Evolutionary conservation across 2,888 invertebrate species (phyloP), one percentile per base, ranked within the genome.

Genomic region (Coelogynopora nodosa): DNA sequence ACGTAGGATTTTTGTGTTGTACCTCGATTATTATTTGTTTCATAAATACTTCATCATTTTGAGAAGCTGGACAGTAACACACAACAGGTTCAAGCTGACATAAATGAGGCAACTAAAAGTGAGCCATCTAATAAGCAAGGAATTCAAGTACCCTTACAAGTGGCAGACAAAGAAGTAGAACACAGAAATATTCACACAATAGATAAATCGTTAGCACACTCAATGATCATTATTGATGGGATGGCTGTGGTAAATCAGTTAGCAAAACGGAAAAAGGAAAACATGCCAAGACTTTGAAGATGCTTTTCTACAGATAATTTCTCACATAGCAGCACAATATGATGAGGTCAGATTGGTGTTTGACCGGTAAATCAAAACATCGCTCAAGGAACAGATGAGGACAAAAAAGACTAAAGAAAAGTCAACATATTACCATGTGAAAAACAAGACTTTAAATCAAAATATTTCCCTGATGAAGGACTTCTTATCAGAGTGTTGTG

Each of bases 321-420:
- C 23, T 74, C 67, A 87, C 86, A 87, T 87, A 29, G 87, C 67
- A 67, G 86, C 80, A 67, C 23, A 28, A 1, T 86, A 86, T 67
- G 86, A 86, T 87, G 87, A 87, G 30, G 80, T 87, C 74, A 87
- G 85, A 87, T 87, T 86, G 86, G 86, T 86, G 29, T 86, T 86
- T 29, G 86, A 86, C 86, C 10, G 86, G 86, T 87, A 87, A 28
- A 87, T 87, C 23, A 87, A 87, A 29, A 74, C 86, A 67, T 67
- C 67, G 29, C 86, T 87, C 29, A 87, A 87, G 31, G 86, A 87
- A 80, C 74, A 87, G 49, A 87, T 87, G 87, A 87, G 74, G 31
- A 87, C 67, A 87, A 86, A 87, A 86, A 86, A 67, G 28, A 86
- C 87, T 28, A 86, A 87, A 28, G 86, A 74, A 87, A 87, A 87